Evolutionary conservation across 2,888 invertebrate species (phyloP), one percentile per base, ranked within the genome.

Genomic region (Oxyteleia sp.): DNA sequence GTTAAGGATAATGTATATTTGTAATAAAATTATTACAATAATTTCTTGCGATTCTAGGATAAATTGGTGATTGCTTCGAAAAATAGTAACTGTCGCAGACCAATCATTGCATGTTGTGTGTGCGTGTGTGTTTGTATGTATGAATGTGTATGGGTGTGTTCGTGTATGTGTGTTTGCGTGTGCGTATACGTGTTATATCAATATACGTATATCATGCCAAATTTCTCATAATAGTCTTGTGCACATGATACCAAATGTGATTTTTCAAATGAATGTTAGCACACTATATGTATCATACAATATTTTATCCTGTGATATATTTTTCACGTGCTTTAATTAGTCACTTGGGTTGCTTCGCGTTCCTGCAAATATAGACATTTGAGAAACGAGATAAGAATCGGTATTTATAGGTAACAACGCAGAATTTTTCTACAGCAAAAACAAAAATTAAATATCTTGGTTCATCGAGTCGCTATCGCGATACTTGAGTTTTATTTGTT

Each of bases 121-220:
- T 23, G 23, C 5, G 23, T 23, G 23, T 23, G n/a, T n/a, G n/a
- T n/a, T n/a, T n/a, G n/a, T n/a, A n/a, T n/a, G n/a, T n/a, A n/a
- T n/a, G n/a, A n/a, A n/a, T n/a, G n/a, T n/a, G n/a, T n/a, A n/a
- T n/a, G n/a, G n/a, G n/a, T n/a, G n/a, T n/a, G n/a, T n/a, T n/a
- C n/a, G n/a, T n/a, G n/a, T n/a, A 15, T 8, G 4, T 16, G 15
- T 16, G 15, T 13, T 5, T 26, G 26, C 5, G 5, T 26, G 26
- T 4, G 13, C 35, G 13, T 16, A 49, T 51, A 7, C 45, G 26
- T 55, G 32, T 15, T 57, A 59, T 71, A 55, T 69, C 32, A 55
- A 32, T 45, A 55, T 59, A 71, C 53, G 32, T 71, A 71, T 71
- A 71, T 71, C 59, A 75, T 74, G 81, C 78, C 74, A 78, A 80